phyloP scores from a whole-genome alignment of 2,797 vertebrate genomes.

The Fistularia commersonii region DNA sequence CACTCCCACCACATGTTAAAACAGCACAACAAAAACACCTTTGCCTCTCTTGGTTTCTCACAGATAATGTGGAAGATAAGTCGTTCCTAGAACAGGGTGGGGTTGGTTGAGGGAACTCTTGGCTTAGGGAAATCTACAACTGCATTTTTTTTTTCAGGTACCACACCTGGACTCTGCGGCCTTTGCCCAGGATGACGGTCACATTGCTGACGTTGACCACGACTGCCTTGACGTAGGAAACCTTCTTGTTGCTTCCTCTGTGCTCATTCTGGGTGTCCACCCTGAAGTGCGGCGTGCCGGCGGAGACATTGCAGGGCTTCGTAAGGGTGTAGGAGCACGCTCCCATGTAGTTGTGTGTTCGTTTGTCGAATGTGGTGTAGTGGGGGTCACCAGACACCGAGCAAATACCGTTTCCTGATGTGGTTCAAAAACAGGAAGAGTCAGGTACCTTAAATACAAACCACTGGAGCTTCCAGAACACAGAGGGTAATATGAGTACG shows the following conservation, averaged over 20 bases:
- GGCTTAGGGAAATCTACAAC: neutral
- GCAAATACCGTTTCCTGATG: conserved; percentile 71
- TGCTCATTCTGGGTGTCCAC: conserved; percentile 85
- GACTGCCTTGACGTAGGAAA: conserved; percentile 84
- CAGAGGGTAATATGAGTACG: neutral
- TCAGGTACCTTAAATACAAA: too few relatives aligned
- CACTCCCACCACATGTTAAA: too few relatives aligned
- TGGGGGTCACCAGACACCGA: conserved; percentile 87
- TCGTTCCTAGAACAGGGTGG: too few relatives aligned
- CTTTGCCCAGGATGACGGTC: conserved; percentile 76
- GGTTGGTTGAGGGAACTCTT: neutral
- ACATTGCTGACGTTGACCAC: conserved; percentile 66
- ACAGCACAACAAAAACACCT: too few relatives aligned
- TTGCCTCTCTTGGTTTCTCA: too few relatives aligned
- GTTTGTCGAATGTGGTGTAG: conserved; percentile 82
- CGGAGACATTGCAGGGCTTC: conserved; percentile 71
- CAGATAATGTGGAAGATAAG: too few relatives aligned
- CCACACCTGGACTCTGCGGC: conserved; percentile 80
- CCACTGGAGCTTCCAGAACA: neutral
- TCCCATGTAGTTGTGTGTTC: conserved; percentile 84
- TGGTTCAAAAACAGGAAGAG: neutral
- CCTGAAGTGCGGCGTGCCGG: conserved; percentile 73
- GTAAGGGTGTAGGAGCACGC: conserved; percentile 86
- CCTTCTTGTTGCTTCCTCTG: conserved; percentile 75
- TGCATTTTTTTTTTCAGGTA: neutral